These are phyloP conservation scores for Heliconius sara DNA, from an alignment of 2,888 invertebrate genomes.

Conservation along the genomic window DNA sequence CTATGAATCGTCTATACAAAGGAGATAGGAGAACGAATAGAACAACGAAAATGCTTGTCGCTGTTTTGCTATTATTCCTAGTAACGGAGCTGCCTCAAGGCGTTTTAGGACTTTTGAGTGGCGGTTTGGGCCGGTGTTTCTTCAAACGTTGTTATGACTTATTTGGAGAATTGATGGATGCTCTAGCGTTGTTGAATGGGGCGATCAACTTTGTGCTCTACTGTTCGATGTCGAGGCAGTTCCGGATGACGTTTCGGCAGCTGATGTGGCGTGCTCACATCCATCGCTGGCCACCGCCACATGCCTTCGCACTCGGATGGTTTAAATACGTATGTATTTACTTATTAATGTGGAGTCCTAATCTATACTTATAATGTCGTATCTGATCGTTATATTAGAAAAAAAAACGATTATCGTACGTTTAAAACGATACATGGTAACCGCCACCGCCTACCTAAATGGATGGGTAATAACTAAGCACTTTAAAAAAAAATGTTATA, in stretches of 20 bases:
- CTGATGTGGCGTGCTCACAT: slow-evolving; percentile 77
- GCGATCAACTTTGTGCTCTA: slow-evolving; percentile 97
- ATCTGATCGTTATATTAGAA: too few species aligned
- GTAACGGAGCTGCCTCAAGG: slow-evolving; percentile 95
- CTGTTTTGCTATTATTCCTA: slow-evolving; percentile 93
- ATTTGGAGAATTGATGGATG: slow-evolving; percentile 94
- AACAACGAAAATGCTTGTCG: slow-evolving; percentile 95
- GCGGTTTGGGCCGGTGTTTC: slow-evolving; percentile 86
- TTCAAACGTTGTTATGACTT: slow-evolving; percentile 91
- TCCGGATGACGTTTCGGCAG: slow-evolving; percentile 85
- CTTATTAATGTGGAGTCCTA: neutral
- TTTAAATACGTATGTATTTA: slow-evolving; percentile 85
- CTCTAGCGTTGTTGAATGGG: slow-evolving; percentile 94
- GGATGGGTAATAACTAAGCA: too few species aligned
- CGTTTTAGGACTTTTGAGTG: slow-evolving; percentile 80
- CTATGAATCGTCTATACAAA: slow-evolving; percentile 71
- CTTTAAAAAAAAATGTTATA: too few species aligned
- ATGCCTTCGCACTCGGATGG: slow-evolving; percentile 85
- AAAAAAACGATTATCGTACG: too few species aligned
- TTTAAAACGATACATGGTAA: too few species aligned
- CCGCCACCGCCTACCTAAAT: too few species aligned
- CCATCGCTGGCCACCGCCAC: slow-evolving; percentile 75
- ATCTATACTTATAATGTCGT: too few species aligned
- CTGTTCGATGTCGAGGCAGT: slow-evolving; percentile 97
- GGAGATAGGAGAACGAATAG: slow-evolving; percentile 85